These are phyloP conservation scores for Norana najaformis DNA, from an alignment of 2,888 invertebrate genomes.

Conservation along the genomic window DNA sequence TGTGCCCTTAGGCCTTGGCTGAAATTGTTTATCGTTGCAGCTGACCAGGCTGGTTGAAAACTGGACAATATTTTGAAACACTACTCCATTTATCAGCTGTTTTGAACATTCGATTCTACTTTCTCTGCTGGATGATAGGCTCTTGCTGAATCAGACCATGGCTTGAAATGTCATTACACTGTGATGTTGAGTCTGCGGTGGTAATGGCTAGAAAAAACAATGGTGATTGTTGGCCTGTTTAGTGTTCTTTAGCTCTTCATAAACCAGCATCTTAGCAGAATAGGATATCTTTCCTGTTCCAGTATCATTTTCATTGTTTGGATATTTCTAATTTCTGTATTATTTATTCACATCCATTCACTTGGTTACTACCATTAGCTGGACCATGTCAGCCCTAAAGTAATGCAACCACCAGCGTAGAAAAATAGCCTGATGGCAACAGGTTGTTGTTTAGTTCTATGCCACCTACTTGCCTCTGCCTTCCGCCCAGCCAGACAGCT, in stretches of 20 bases:
- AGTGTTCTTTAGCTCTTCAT: not conserved
- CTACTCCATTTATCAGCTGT: not conserved
- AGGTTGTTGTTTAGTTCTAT: not conserved
- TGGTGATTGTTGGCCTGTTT: not conserved
- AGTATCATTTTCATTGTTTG: not conserved
- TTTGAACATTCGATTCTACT: not conserved
- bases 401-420: not conserved
- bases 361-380: not conserved
- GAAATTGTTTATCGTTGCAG: not conserved
- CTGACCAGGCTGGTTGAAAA: not conserved
- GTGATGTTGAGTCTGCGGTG: not conserved
- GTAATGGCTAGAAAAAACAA: not conserved
- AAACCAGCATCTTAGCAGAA: not conserved
- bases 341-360: not conserved
- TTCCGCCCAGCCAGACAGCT: not conserved
- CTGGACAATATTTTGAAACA: not conserved
- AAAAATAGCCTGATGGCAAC: not conserved
- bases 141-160: not conserved
- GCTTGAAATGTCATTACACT: conserved; percentile 3
- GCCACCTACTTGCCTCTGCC: not conserved
- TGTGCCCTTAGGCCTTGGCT: not conserved
- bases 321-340: not conserved
- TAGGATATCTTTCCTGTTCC: not conserved
- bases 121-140: not conserved
- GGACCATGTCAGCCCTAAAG: not conserved